Evolutionary conservation across 2,888 invertebrate genomes (phyloP).

Genomic region (Vandiemenella viatica): DNA sequence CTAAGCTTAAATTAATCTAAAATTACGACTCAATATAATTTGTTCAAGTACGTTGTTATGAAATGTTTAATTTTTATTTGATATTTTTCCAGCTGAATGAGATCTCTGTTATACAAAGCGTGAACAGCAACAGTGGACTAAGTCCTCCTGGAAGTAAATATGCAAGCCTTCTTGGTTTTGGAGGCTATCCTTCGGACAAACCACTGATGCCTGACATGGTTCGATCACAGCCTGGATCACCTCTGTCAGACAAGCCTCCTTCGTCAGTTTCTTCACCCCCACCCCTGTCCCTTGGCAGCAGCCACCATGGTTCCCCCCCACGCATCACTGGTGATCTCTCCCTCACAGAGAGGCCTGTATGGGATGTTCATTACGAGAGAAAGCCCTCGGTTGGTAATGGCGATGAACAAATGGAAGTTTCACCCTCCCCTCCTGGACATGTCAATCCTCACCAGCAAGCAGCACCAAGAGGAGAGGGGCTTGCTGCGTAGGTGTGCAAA

Average conservation of each 20-base stretch:
- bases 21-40: too few relatives aligned
- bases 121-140: slow-evolving; percentile 49
- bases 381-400: slow-evolving; percentile 31
- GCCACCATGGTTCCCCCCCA: slow-evolving; percentile 29
- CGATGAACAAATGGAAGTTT: slow-evolving; percentile 20
- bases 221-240: slow-evolving; percentile 29
- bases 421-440: slow-evolving; percentile 24
- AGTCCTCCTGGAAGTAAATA: slow-evolving; percentile 37
- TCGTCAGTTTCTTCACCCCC: slow-evolving; percentile 15
- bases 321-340: slow-evolving; percentile 1
- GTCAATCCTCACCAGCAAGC: slow-evolving; percentile 21
- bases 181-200: slow-evolving; percentile 42
- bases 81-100: slow-evolving; percentile 51
- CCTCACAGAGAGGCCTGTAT: slow-evolving; percentile 27
- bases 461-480: slow-evolving; percentile 50
- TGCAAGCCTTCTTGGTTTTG: slow-evolving; percentile 61
- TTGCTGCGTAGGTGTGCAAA: slow-evolving; percentile 41
- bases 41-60: too few relatives aligned
- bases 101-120: slow-evolving; percentile 55
- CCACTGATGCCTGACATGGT: slow-evolving; percentile 31
- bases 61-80: slow-evolving; percentile 1
- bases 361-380: slow-evolving; percentile 42
- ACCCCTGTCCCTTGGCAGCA: slow-evolving; percentile 30
- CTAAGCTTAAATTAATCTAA: too few relatives aligned
- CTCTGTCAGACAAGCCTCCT: slow-evolving; percentile 34